A percentile compares a stretch with the other conserved stretches of the same genome.
Evolutionary conservation across 2,888 invertebrate species (phyloP).

Genomic region (Cecidostiba fungosa): DNA sequence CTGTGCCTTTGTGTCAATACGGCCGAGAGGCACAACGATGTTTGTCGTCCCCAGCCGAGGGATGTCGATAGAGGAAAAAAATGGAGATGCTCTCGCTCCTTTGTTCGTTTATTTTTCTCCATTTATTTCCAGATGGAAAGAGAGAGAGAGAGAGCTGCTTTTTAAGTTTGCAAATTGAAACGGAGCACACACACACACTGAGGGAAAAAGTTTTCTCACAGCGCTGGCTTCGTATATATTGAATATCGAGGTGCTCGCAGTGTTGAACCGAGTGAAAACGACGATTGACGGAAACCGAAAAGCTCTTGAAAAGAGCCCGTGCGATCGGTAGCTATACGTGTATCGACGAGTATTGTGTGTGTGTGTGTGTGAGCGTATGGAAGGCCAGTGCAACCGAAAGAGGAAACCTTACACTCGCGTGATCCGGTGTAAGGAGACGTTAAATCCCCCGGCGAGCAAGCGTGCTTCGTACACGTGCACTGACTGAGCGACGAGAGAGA

Average conservation of each 20-base stretch:
- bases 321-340: neutral
- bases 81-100: conserved; percentile 1
- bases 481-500: neutral
- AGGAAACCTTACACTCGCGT: conserved; percentile 47
- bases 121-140: conserved; percentile 5
- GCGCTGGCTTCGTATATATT: too few species aligned
- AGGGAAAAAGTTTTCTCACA: neutral
- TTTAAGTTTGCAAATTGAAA: neutral
- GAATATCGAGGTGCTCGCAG: too few species aligned
- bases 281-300: neutral
- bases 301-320: neutral
- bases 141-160: neutral
- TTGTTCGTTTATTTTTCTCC: conserved; percentile 4
- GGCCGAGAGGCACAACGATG: conserved; percentile 2
- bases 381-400: conserved; percentile 33
- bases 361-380: neutral
- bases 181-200: neutral
- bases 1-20: conserved; percentile 48
- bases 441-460: conserved; percentile 27
- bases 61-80: neutral
- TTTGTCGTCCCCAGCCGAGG: conserved; percentile 18
- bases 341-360: neutral
- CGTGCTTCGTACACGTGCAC: conserved; percentile 28
- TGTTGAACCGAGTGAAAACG: neutral
- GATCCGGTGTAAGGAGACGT: conserved; percentile 54